Evolutionary conservation across 2,113 vertebrate genomes (phyloP).

Genomic region (Mobula birostris): DNA sequence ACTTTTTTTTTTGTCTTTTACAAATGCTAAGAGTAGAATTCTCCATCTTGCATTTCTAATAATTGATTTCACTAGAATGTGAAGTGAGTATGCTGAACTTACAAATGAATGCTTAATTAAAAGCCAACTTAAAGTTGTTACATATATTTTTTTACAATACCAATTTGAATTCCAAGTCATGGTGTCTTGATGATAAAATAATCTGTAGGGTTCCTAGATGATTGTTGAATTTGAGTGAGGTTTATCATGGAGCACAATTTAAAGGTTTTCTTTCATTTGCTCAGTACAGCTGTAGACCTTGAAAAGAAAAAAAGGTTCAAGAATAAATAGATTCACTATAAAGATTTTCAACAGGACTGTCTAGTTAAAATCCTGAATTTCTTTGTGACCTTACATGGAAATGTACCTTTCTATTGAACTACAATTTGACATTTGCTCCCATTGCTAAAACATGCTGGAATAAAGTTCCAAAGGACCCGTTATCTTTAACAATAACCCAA

Average conservation of each 20-base stretch:
- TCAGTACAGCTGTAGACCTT: not conserved
- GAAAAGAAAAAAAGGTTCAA: not conserved
- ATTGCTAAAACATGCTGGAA: not conserved
- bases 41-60: not conserved
- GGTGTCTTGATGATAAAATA: not conserved
- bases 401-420: not conserved
- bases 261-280: not conserved
- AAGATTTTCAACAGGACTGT: not conserved
- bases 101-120: not conserved
- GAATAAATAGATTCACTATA: not conserved
- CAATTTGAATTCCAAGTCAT: not conserved
- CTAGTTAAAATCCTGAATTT: not conserved
- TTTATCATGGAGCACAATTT: not conserved
- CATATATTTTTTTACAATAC: conserved; percentile 23
- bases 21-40: not conserved
- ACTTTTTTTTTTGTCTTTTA: not conserved
- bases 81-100: not conserved
- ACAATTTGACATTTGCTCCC: not conserved
- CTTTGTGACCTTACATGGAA: not conserved
- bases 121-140: not conserved
- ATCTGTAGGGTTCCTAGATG: not conserved
- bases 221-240: not conserved
- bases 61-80: not conserved
- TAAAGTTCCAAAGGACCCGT: no score
- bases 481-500: no score